Percentiles rank a stretch among this genome's conserved stretches.
Conservation (phyloP, 1,140 invertebrate genomes). For the Aporrectodea caliginosa region DNA sequence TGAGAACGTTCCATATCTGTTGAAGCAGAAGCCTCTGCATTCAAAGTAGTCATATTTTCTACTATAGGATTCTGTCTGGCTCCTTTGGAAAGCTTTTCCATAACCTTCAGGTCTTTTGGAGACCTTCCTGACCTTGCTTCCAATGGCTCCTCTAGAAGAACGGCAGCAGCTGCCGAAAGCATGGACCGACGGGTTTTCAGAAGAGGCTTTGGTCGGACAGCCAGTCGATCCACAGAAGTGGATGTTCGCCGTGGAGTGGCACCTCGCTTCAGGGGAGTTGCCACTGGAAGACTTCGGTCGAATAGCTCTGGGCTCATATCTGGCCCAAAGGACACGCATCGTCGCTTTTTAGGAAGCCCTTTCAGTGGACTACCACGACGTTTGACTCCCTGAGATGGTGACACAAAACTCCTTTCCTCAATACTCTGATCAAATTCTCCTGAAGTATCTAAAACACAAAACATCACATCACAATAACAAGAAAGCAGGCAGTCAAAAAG, state of each 20-base stretch:
- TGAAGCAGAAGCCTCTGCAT: no score
- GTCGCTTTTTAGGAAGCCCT: slow-evolving; percentile 35
- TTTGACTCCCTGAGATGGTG: no score
- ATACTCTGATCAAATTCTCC: not conserved
- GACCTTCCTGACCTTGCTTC: no score
- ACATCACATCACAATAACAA: no score
- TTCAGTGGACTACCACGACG: slow-evolving; percentile 38
- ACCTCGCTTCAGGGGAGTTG: slow-evolving; percentile 56
- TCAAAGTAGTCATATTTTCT: no score
- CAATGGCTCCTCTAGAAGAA: no score
- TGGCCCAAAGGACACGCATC: slow-evolving; percentile 57
- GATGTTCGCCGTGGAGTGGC: slow-evolving; percentile 42
- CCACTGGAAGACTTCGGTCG: slow-evolving; percentile 54
- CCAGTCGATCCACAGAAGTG: slow-evolving; percentile 9
- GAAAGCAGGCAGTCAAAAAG: no score
- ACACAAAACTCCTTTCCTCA: slow-evolving; percentile 4
- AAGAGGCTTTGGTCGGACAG: not conserved
- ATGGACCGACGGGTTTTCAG: not conserved
- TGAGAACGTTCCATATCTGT: no score
- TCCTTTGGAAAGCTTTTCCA: no score
- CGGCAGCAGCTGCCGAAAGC: no score
- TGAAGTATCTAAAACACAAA: not conserved
- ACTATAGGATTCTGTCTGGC: no score
- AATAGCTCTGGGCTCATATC: slow-evolving; percentile 57
- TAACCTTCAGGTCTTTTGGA: no score